phyloP scores from a whole-genome alignment of 2,113 vertebrate species.

The Delphinapterus leucas region DNA sequence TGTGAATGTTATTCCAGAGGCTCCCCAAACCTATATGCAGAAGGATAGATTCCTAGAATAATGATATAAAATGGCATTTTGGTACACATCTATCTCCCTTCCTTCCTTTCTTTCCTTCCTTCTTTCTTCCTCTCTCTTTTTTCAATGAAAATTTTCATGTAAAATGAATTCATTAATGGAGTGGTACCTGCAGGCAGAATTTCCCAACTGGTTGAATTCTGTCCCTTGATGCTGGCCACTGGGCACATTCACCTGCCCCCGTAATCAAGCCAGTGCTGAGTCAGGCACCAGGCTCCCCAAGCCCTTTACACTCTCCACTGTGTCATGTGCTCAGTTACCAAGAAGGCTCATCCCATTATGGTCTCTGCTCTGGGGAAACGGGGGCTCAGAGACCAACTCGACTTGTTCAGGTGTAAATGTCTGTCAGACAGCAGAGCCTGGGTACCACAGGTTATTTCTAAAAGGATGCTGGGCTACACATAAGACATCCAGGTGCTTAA shows the following conservation, averaged over 20 bases:
- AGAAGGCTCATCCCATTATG: not conserved
- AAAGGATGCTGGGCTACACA: not conserved
- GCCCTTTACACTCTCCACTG: fast-evolving
- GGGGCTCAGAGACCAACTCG: not conserved
- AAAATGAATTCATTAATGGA: not conserved
- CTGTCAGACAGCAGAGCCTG: not conserved
- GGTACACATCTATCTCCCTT: not conserved
- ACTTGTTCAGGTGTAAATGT: no score
- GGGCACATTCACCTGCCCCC: not conserved
- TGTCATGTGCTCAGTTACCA: no score
- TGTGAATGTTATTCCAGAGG: not conserved
- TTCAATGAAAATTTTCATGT: not conserved
- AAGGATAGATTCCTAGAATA: not conserved
- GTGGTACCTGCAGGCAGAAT: not conserved
- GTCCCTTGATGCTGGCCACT: no score
- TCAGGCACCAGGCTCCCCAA: not conserved
- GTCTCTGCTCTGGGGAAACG: not conserved
- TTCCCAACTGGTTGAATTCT: not conserved
- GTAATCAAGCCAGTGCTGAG: not conserved
- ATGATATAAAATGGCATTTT: not conserved
- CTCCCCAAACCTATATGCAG: not conserved
- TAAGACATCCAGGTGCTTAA: not conserved
- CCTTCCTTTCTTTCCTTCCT: no score
- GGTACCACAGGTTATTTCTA: not conserved
- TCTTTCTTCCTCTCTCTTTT: not conserved